These are phyloP conservation scores for Platysteira castanea DNA, from an alignment of 2,113 vertebrate species.

Conservation along the genomic window DNA sequence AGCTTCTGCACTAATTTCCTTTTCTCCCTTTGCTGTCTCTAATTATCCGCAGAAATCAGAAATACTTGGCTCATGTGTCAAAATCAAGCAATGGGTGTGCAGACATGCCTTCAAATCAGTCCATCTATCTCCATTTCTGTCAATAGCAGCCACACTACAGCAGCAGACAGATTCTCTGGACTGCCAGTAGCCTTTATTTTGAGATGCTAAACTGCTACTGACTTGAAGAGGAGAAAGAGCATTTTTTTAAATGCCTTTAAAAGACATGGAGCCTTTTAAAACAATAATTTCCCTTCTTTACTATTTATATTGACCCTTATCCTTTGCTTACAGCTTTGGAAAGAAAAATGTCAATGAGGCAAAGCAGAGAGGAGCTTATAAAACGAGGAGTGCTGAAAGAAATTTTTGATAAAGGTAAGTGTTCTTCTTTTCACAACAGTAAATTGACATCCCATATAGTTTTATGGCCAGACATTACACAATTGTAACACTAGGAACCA, in stretches of 20 bases:
- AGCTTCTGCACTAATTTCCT: background rate
- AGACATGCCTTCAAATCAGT: background rate
- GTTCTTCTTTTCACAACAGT: background rate
- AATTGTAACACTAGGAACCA: background rate
- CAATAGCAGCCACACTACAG: background rate
- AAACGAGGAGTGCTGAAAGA: slow-evolving; percentile 96
- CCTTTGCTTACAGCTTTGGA: slow-evolving; percentile 85
- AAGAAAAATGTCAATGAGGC: slow-evolving; percentile 95
- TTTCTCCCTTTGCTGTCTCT: background rate
- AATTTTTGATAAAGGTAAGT: slow-evolving; percentile 97
- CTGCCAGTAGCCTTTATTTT: background rate
- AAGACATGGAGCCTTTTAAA: background rate
- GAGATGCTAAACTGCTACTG: background rate
- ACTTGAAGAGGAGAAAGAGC: background rate
- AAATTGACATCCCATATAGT: background rate
- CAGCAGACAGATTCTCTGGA: background rate
- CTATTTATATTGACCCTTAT: slow-evolving; percentile 14
- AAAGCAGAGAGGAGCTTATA: slow-evolving; percentile 97
- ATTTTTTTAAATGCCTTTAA: background rate
- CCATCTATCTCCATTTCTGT: background rate
- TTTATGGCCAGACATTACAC: background rate
- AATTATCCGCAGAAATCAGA: background rate
- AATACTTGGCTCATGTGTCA: background rate
- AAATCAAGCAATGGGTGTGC: background rate
- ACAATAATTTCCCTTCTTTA: background rate